These are phyloP conservation scores for Gnathonemus echidnorhynchus DNA, from an alignment of 2,113 vertebrate genomes.

Conservation along the genomic window DNA sequence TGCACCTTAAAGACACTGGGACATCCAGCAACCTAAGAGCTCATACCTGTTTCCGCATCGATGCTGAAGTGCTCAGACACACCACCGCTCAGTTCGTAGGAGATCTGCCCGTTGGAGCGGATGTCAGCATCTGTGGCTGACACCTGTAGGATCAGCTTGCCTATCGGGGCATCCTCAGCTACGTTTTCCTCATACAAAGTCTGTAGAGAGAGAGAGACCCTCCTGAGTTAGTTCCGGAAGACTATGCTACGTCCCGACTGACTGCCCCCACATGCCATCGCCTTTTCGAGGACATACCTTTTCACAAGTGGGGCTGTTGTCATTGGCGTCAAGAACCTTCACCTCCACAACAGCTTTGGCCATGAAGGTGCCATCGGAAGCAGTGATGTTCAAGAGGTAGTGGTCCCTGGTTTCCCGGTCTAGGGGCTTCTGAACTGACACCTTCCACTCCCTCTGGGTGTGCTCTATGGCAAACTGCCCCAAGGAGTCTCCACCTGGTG, in stretches of 20 bases:
- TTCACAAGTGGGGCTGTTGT: conserved; percentile 89
- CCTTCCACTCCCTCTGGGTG: conserved; percentile 92
- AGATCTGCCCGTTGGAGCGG: conserved; percentile 88
- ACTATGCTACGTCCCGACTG: not conserved
- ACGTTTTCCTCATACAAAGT: conserved; percentile 72
- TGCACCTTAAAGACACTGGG: not conserved
- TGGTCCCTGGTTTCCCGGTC: conserved; percentile 88
- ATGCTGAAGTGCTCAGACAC: conserved; percentile 83
- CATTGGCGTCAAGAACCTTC: conserved; percentile 95
- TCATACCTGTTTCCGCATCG: conserved; percentile 79
- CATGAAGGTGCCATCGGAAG: conserved; percentile 87
- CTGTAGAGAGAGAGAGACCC: conserved; percentile 46
- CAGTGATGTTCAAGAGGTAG: conserved; percentile 91
- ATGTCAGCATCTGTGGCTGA: conserved; percentile 87
- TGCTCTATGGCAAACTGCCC: conserved; percentile 90
- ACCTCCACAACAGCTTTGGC: conserved; percentile 88
- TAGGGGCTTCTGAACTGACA: conserved; percentile 84
- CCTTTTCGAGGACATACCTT: conserved; percentile 65
- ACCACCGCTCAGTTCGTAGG: conserved; percentile 73
- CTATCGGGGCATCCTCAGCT: conserved; percentile 78
- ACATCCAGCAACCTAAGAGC: not conserved
- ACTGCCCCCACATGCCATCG: not conserved
- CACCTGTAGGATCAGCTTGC: conserved; percentile 80
- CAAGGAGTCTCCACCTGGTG: conserved; percentile 82
- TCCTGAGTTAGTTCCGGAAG: not conserved